Percentiles rank a stretch among this genome's conserved stretches.
These are phyloP conservation scores for Paramormyrops kingsleyae DNA, from an alignment of 2,113 vertebrate genomes.

Conservation along the genomic window DNA sequence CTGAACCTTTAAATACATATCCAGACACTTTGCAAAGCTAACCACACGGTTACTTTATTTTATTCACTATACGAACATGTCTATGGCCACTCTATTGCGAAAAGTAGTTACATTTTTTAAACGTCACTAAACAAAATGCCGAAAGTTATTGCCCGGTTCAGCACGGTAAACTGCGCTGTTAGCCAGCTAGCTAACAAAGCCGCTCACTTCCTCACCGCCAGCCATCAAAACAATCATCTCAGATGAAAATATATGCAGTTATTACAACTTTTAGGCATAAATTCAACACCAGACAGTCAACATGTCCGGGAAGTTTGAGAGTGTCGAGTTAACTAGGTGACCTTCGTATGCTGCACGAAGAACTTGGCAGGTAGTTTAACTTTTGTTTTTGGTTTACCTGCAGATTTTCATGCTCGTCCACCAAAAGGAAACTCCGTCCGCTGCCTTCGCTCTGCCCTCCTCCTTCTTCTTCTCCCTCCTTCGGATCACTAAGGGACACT, in stretches of 20 bases:
- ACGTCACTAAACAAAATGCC: background rate
- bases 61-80: background rate
- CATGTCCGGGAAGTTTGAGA: background rate
- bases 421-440: slow-evolving; percentile 60
- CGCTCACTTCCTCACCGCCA: background rate
- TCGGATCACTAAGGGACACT: slow-evolving; percentile 29
- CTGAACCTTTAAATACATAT: background rate
- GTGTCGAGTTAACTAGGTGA: background rate
- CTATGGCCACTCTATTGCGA: background rate
- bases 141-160: background rate
- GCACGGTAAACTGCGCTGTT: background rate
- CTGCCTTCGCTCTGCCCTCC: slow-evolving; percentile 17
- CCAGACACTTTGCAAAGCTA: background rate
- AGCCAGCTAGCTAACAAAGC: background rate
- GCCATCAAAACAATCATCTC: background rate
- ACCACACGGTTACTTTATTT: background rate
- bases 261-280: background rate
- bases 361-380: background rate
- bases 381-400: slow-evolving; percentile 49
- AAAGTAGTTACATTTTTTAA: background rate
- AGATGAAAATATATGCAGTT: background rate
- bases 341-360: background rate
- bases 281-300: background rate
- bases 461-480: slow-evolving; percentile 18
- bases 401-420: slow-evolving; percentile 67